Conservation (phyloP, 2,113 vertebrate genomes). For the Rhinoptilus africanus region DNA sequence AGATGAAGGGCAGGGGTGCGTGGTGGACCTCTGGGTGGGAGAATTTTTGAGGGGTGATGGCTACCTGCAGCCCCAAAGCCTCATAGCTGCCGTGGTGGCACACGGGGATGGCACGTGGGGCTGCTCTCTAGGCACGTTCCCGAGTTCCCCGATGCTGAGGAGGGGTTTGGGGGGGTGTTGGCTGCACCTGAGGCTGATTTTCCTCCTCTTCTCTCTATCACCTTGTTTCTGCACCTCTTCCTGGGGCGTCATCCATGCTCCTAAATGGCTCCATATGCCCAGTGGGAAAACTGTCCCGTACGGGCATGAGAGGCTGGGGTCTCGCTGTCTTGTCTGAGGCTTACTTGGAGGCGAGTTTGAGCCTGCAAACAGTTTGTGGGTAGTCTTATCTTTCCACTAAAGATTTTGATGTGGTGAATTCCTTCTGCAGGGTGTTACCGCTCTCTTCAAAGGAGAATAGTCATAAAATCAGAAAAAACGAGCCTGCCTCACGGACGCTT, state of each 20-base stretch:
- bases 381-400: neutral
- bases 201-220: neutral
- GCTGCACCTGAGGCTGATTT: neutral
- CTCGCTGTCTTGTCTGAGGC: neutral
- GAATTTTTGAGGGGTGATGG: neutral
- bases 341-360: rapidly evolving
- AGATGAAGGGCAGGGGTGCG: rapidly evolving
- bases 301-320: neutral
- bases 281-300: neutral
- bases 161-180: neutral
- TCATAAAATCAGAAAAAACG: neutral
- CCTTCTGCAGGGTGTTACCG: neutral
- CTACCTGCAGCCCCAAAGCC: neutral
- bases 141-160: neutral
- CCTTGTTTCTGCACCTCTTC: neutral
- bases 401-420: neutral
- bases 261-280: neutral
- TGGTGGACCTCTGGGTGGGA: neutral
- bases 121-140: neutral
- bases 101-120: neutral
- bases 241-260: rapidly evolving
- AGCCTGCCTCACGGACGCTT: neutral
- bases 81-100: rapidly evolving
- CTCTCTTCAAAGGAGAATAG: neutral
- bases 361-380: neutral